Evolutionary conservation across 2,888 invertebrate genomes (phyloP).

Genomic region (Cryptocheilus praepositus): DNA sequence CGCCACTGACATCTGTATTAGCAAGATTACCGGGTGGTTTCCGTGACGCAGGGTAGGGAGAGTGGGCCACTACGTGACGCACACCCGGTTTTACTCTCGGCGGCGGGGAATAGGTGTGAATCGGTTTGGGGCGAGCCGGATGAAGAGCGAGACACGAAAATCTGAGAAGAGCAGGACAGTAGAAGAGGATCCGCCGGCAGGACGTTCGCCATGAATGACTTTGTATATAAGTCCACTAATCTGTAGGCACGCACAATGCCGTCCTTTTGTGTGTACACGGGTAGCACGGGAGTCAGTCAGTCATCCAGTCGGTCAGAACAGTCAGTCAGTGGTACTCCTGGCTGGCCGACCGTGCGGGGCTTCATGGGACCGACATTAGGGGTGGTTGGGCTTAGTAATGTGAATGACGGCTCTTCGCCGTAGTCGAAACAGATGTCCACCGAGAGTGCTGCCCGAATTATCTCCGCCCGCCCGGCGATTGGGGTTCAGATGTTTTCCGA

Average conservation of each 20-base stretch:
- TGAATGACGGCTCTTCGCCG: slow-evolving; percentile 18
- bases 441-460: slow-evolving; percentile 7
- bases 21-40: slow-evolving; percentile 67
- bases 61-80: slow-evolving; percentile 57
- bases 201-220: slow-evolving; percentile 56
- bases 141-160: slow-evolving; percentile 1
- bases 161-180: slow-evolving; percentile 1
- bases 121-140: slow-evolving; percentile 31
- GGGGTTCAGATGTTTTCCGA: slow-evolving; percentile 3
- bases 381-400: slow-evolving; percentile 19
- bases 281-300: slow-evolving; percentile 43
- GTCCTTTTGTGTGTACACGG: slow-evolving; percentile 46
- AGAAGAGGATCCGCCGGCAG: slow-evolving; percentile 28
- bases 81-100: slow-evolving; percentile 53
- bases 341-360: slow-evolving; percentile 12
- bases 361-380: slow-evolving; percentile 39
- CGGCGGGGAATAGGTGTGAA: slow-evolving; percentile 65
- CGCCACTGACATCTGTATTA: slow-evolving; percentile 73
- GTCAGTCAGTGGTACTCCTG: slow-evolving; percentile 43
- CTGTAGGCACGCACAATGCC: slow-evolving; percentile 68
- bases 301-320: slow-evolving; percentile 41
- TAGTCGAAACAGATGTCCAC: slow-evolving; percentile 16
- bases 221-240: slow-evolving; percentile 70
- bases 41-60: slow-evolving; percentile 31
- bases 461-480: slow-evolving; percentile 1